Percentiles rank a stretch among this genome's conserved stretches.
These are phyloP conservation scores for Setipinna tenuifilis DNA, from an alignment of 2,797 vertebrate species.

Conservation along the genomic window DNA sequence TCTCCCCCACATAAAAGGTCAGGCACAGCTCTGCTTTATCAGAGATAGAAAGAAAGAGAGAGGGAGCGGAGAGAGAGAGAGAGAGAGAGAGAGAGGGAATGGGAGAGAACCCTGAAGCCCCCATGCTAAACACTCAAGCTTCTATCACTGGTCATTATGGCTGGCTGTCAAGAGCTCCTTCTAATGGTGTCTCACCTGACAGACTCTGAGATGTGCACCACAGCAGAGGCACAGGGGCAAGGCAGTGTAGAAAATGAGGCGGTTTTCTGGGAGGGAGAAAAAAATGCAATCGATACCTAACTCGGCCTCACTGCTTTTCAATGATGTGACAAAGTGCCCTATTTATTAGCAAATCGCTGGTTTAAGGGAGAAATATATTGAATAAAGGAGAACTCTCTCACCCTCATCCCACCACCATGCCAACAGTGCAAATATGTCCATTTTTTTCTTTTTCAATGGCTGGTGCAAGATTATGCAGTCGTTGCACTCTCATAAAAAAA, in stretches of 20 bases:
- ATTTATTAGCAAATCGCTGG: constrained; percentile 49
- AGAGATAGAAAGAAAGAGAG: background rate
- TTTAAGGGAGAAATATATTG: constrained; percentile 48
- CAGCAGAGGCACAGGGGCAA: constrained; percentile 53
- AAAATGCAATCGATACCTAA: constrained; percentile 60
- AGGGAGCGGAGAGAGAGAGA: background rate
- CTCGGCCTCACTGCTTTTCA: constrained; percentile 57
- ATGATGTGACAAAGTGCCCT: constrained; percentile 57
- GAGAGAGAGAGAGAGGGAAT: constrained; percentile 7
- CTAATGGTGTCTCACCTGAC: constrained; percentile 71
- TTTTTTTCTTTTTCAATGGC: constrained; percentile 58
- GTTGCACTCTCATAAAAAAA: constrained; percentile 64
- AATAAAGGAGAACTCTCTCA: constrained; percentile 35
- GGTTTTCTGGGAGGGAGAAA: constrained; percentile 24
- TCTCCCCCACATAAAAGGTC: constrained; percentile 50
- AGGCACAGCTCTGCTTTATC: constrained; percentile 18
- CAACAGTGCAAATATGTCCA: constrained; percentile 28
- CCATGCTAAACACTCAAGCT: constrained; percentile 51
- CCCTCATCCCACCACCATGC: constrained; percentile 24
- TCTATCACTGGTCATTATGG: constrained; percentile 61
- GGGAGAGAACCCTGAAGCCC: constrained; percentile 27
- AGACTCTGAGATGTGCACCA: constrained; percentile 52
- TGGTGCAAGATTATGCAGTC: constrained; percentile 66
- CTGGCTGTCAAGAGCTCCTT: constrained; percentile 63
- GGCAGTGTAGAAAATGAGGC: constrained; percentile 44